Evolutionary conservation across 1,140 invertebrate genomes (phyloP), one percentile per base, ranked within the genome.

Genomic region (Ostrea denselamellosa): DNA sequence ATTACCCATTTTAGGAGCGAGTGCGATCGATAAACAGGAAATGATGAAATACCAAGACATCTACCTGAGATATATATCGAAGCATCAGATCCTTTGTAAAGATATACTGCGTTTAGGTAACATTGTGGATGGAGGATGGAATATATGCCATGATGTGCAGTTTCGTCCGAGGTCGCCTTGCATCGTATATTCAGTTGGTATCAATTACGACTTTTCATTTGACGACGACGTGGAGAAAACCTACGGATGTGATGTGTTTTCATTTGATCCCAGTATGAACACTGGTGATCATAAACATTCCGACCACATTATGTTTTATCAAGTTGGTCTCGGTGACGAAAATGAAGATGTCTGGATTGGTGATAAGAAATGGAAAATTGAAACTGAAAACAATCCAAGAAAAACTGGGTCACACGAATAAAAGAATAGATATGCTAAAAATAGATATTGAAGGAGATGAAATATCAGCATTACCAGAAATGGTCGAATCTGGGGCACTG

Each of bases 391-490:
- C 53, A 85, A 85, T 85, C 4, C 22, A 14, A 19, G 34, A 53
- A 25, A 34, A 62, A 51, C 44, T 85, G n/a, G 58, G 58, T 28
- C 84, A 85, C n/a, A 62, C 84, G 19, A 14, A 85, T 2, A 65
- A 65, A 58, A 65, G 28, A 25, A 85, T 85, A n/a, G n/a, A n/a
- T n/a, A n/a, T n/a, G n/a, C n/a, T n/a, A n/a, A n/a, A n/a, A n/a
- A n/a, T n/a, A n/a, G 84, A 85, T 65, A 56, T 85, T 28, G 84
- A 65, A 85, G 54, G 58, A 12, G 25, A 34, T 65, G 84, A 85
- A 85, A 62, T 25, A 34, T 22, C 22, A 34, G n/a, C 8, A 25
- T 34, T 85, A 22, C 84, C 58, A 0, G 84, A 85, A 44, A 85
- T 85, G n/a, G 44, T 65, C 14, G 28, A 25, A 62, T 62, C 84